Percentiles rank a stretch among this genome's conserved stretches.
Evolutionary conservation across 2,797 vertebrate species (phyloP).

Genomic region (Cuculus canorus): DNA sequence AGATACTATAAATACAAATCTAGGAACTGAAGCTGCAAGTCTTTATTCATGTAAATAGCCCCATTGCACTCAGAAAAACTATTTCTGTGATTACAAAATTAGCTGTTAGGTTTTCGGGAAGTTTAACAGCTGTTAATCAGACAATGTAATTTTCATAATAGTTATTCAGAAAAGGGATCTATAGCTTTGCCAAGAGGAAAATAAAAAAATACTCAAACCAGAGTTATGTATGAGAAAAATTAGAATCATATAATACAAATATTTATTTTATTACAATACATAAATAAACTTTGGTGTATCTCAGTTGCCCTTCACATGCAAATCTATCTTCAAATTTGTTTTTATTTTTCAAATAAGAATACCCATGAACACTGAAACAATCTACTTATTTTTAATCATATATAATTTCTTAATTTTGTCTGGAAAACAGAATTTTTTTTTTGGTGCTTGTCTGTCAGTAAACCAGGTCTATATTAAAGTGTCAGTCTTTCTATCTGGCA

Average conservation of each 20-base stretch:
- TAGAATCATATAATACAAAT: neutral
- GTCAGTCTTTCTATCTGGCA: neutral
- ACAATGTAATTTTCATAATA: constrained; percentile 42
- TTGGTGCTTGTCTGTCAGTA: neutral
- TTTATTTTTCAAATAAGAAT: neutral
- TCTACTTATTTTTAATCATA: neutral
- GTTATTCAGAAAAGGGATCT: constrained; percentile 13
- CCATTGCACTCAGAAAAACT: constrained; percentile 25
- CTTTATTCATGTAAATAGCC: constrained; percentile 64
- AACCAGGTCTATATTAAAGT: neutral
- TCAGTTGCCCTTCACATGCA: neutral
- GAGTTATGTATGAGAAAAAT: neutral
- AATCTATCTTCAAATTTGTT: neutral
- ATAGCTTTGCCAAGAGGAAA: neutral
- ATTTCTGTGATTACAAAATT: constrained; percentile 49
- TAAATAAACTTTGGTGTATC: neutral
- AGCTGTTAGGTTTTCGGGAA: constrained; percentile 52
- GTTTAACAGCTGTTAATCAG: constrained; percentile 57
- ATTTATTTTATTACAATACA: neutral
- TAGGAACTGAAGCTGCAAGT: constrained; percentile 27
- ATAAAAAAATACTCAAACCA: neutral
- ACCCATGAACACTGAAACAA: neutral
- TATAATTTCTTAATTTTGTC: neutral
- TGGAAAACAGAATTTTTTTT: neutral
- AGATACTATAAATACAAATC: constrained; percentile 64